These are phyloP conservation scores for Chromobotia macracanthus DNA, from an alignment of 2,797 vertebrate species.

Conservation along the genomic window DNA sequence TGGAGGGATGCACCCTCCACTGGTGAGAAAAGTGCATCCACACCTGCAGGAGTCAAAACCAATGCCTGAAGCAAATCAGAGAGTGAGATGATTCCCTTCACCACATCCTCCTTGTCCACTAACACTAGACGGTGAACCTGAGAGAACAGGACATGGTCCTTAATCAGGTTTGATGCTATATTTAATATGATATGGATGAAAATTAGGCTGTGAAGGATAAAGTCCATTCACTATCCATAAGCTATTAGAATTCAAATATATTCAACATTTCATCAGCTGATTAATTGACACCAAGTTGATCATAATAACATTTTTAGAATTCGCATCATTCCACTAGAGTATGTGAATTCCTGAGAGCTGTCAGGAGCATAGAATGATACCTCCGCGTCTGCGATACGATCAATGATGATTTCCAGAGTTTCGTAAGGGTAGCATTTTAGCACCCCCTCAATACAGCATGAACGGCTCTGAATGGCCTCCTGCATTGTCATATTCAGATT, in stretches of 20 bases:
- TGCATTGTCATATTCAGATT: conserved; percentile 90
- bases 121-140: conserved; percentile 96
- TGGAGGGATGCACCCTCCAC: conserved; percentile 45
- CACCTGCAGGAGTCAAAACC: conserved; percentile 94
- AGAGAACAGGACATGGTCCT: not conserved
- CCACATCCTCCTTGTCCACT: conserved; percentile 84
- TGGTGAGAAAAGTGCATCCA: conserved; percentile 86
- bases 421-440: conserved; percentile 92
- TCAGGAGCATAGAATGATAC: conserved; percentile 66
- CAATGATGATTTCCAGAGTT: conserved; percentile 87
- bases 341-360: not conserved
- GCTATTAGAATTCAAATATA: too few species aligned
- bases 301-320: not conserved
- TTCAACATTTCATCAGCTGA: too few species aligned
- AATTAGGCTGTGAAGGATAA: too few species aligned
- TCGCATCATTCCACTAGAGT: too few species aligned
- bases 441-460: conserved; percentile 86
- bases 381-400: conserved; percentile 90
- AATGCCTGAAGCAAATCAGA: conserved; percentile 96
- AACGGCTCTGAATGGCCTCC: conserved; percentile 82
- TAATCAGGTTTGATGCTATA: not conserved
- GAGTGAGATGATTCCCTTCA: conserved; percentile 91
- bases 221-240: too few species aligned
- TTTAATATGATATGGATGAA: too few species aligned
- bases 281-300: too few species aligned